A percentile compares a stretch with the other conserved stretches of the same genome.
Evolutionary conservation across 2,797 vertebrate species (phyloP).

Genomic region (Melopsittacus undulatus): DNA sequence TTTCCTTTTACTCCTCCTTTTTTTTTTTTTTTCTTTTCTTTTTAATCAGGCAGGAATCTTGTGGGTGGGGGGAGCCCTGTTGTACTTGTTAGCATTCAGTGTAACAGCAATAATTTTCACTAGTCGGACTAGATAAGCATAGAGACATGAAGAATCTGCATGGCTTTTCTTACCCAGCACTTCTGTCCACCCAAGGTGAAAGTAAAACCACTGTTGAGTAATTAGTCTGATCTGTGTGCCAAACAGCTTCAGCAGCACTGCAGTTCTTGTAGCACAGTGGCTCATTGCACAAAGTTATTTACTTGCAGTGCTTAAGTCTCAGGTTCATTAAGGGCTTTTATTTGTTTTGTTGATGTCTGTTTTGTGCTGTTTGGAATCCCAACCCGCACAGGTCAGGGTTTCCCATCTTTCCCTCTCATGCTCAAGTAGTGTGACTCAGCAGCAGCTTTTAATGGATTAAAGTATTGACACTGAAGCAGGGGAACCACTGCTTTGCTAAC

Average conservation of each 20-base stretch:
- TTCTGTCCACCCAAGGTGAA: neutral
- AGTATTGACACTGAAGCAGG: neutral
- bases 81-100: neutral
- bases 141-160: neutral
- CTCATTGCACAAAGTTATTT: neutral
- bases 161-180: neutral
- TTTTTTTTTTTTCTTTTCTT: neutral
- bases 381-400: neutral
- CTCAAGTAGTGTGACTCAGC: neutral
- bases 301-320: neutral
- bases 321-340: neutral
- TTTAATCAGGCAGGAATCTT: neutral
- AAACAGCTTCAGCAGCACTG: neutral
- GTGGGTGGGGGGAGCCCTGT: neutral
- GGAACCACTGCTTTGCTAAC: neutral
- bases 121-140: neutral
- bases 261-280: neutral
- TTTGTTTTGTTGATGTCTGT: neutral
- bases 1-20: neutral
- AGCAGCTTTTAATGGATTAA: neutral
- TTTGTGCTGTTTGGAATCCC: neutral
- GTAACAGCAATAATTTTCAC: neutral
- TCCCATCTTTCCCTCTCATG: neutral
- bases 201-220: neutral
- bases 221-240: neutral